Conservation (phyloP, 2,797 vertebrate genomes). For the Anguilla marmorata region DNA sequence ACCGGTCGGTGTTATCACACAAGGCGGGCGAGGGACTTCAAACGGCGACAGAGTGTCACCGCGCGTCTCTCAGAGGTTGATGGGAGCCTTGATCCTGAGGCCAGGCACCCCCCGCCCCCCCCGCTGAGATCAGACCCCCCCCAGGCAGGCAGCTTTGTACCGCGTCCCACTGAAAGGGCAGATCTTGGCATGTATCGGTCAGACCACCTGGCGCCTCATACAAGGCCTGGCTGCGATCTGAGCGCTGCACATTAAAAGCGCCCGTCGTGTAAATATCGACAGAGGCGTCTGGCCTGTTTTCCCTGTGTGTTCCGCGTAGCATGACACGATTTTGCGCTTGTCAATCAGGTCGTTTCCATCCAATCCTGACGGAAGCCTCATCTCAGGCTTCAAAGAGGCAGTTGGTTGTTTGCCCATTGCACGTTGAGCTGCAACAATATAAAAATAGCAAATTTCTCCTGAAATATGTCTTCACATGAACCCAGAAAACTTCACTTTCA, state of each 20-base stretch:
- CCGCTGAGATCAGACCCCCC: neutral
- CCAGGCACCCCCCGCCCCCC: neutral
- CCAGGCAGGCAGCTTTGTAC: constrained; percentile 15
- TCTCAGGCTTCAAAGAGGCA: neutral
- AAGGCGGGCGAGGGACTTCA: neutral
- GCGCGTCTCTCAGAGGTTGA: neutral
- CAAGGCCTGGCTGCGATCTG: neutral
- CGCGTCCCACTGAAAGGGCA: neutral
- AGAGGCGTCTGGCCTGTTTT: neutral
- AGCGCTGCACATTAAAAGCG: neutral
- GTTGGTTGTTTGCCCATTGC: neutral
- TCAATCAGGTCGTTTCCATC: neutral
- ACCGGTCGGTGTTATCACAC: neutral
- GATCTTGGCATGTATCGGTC: neutral
- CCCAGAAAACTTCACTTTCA: neutral
- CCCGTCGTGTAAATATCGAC: neutral
- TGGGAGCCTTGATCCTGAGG: constrained; percentile 7
- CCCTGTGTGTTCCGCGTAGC: neutral
- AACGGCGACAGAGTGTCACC: neutral
- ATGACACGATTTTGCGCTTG: neutral
- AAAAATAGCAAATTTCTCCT: neutral
- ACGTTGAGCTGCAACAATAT: neutral
- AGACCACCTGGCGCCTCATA: neutral
- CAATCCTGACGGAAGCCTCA: neutral
- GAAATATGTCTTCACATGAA: neutral